phyloP scores from a whole-genome alignment of 64 coral and sea anemone genomes.

The Montipora cactus region DNA sequence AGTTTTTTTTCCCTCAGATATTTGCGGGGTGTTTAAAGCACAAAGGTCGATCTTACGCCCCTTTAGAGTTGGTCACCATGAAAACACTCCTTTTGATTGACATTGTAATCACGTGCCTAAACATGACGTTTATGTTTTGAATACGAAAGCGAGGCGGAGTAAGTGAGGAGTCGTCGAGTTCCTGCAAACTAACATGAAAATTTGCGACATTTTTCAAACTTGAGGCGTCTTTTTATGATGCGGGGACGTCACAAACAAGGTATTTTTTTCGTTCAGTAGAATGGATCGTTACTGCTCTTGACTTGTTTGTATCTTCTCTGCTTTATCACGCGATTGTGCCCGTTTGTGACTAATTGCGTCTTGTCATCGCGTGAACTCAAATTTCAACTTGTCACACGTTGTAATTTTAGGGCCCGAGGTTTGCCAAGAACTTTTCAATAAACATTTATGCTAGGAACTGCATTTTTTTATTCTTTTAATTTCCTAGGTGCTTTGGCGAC shows the following conservation, averaged over 20 bases:
- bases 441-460: conserved; percentile 3
- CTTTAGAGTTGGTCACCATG: conserved; percentile 24
- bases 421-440: conserved; percentile 3
- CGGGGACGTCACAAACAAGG: conserved; percentile 93
- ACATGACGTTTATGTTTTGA: conserved; percentile 99
- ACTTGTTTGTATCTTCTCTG: conserved; percentile 64
- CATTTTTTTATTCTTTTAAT: conserved; percentile 47
- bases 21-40: background rate
- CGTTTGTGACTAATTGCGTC: conserved; percentile 96
- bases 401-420: conserved; percentile 33
- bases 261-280: conserved; percentile 25
- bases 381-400: conserved; percentile 99
- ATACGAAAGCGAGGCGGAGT: conserved; percentile 88
- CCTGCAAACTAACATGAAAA: conserved; percentile 62
- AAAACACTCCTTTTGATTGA: conserved; percentile 72
- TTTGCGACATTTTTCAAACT: conserved; percentile 66
- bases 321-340: conserved; percentile 86
- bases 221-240: conserved; percentile 80
- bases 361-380: conserved; percentile 99
- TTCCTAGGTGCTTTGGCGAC: conserved; percentile 76
- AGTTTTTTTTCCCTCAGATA: background rate
- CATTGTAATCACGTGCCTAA: conserved; percentile 88
- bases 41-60: conserved; percentile 24
- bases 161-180: conserved; percentile 80
- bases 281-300: conserved; percentile 51